Conservation (phyloP, 2,888 invertebrate species). For the Hypomecis atomaria region DNA sequence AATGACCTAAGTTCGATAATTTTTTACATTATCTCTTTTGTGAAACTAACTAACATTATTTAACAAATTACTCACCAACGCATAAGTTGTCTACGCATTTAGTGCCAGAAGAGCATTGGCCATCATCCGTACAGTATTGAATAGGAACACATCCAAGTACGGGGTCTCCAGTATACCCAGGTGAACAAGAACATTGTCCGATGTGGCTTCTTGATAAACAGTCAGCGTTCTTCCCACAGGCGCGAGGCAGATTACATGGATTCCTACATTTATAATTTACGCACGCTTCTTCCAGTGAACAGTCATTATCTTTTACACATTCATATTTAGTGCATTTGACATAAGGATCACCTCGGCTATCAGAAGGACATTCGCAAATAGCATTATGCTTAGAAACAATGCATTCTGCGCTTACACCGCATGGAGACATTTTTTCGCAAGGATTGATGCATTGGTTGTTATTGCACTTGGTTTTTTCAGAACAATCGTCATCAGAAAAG, state of each 20-base stretch:
- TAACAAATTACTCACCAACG: constrained; percentile 84
- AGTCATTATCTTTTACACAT: constrained; percentile 92
- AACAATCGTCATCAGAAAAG: constrained; percentile 91
- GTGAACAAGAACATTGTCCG: constrained; percentile 92
- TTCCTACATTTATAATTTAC: constrained; percentile 91
- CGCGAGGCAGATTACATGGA: constrained; percentile 91
- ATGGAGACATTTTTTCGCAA: constrained; percentile 87
- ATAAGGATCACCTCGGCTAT: constrained; percentile 90
- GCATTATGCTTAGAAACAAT: constrained; percentile 88
- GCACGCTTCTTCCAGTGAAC: constrained; percentile 88
- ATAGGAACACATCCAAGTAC: constrained; percentile 93
- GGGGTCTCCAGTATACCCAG: constrained; percentile 94
- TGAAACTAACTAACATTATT: too few species aligned
- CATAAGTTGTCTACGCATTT: constrained; percentile 93
- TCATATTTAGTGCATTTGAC: constrained; percentile 90
- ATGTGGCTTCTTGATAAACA: constrained; percentile 91
- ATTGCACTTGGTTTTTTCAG: constrained; percentile 89
- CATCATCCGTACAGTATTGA: constrained; percentile 92
- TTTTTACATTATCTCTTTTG: too few species aligned
- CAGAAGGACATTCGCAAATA: constrained; percentile 89
- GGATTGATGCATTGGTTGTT: constrained; percentile 92
- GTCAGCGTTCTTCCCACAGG: constrained; percentile 92
- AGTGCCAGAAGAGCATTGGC: constrained; percentile 93
- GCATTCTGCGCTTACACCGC: constrained; percentile 92
- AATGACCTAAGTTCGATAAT: too few species aligned